Conservation (phyloP, 2,113 vertebrate genomes). For the Harpagus bidentatus region DNA sequence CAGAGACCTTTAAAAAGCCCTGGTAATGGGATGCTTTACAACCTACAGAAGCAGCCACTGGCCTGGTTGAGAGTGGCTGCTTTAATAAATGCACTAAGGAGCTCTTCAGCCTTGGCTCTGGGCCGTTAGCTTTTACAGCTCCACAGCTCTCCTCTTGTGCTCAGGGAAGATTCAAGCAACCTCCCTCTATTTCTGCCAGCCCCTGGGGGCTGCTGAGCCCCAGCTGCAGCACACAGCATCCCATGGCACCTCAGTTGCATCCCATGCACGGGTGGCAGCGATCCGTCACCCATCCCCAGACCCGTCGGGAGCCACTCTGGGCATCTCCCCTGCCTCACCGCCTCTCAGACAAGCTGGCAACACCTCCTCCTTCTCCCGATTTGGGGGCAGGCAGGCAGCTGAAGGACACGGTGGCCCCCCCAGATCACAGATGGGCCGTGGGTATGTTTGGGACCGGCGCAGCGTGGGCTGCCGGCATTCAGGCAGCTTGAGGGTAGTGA, state of each 20-base stretch:
- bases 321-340: not conserved
- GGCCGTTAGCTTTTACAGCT: not conserved
- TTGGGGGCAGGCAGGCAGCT: not conserved
- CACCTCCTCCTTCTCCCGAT: not conserved
- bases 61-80: not conserved
- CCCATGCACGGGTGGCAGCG: not conserved
- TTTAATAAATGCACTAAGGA: not conserved
- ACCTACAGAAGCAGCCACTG: not conserved
- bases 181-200: not conserved
- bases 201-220: not conserved
- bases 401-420: not conserved
- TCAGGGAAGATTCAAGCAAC: not conserved
- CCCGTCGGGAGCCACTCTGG: not conserved
- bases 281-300: not conserved
- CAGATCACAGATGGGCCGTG: not conserved
- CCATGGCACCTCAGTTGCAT: not conserved
- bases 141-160: not conserved
- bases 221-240: not conserved
- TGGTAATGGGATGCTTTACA: not conserved
- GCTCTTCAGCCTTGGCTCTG: not conserved
- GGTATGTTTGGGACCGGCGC: accelerated
- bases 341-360: not conserved
- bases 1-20: not conserved
- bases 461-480: not conserved
- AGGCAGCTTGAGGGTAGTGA: not conserved